Percentiles rank a stretch among this genome's conserved stretches.
Evolutionary conservation across 1,140 invertebrate genomes (phyloP).

Genomic region (Fopius arisanus): DNA sequence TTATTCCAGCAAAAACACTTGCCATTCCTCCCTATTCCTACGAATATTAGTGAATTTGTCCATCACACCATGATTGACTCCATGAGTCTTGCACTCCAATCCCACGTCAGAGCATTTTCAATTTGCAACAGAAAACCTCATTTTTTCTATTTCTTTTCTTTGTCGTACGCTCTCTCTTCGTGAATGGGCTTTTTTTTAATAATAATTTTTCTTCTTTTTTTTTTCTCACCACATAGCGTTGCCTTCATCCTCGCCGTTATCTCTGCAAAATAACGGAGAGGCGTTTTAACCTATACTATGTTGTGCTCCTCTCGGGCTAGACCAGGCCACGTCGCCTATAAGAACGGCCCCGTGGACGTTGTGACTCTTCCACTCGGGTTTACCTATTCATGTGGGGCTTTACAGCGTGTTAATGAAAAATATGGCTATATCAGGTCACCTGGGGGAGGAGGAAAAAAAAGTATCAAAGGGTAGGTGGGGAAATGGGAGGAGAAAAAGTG

Average conservation of each 20-base stretch:
- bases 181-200: slow-evolving; percentile 19
- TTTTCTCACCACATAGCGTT: slow-evolving; percentile 20
- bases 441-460: slow-evolving; percentile 11
- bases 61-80: no score
- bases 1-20: no score
- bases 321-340: slow-evolving; percentile 9
- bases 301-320: slow-evolving; percentile 10
- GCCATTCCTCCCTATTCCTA: neutral
- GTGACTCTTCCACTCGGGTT: slow-evolving; percentile 39
- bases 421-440: slow-evolving; percentile 39
- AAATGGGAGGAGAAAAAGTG: neutral
- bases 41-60: neutral
- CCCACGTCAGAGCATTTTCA: neutral
- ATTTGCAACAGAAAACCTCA: neutral
- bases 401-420: slow-evolving; percentile 60
- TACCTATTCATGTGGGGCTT: slow-evolving; percentile 57
- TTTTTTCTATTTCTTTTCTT: neutral
- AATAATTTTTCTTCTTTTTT: neutral
- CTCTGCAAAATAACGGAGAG: slow-evolving; percentile 32
- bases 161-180: neutral
- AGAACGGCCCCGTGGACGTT: slow-evolving; percentile 7
- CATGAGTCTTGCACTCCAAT: no score
- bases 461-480: neutral
- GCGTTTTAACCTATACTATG: slow-evolving; percentile 25
- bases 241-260: slow-evolving; percentile 34